A percentile compares a stretch with the other conserved stretches of the same genome.
phyloP scores from a whole-genome alignment of 23 tunicate genomes.

The Styela plicata region DNA sequence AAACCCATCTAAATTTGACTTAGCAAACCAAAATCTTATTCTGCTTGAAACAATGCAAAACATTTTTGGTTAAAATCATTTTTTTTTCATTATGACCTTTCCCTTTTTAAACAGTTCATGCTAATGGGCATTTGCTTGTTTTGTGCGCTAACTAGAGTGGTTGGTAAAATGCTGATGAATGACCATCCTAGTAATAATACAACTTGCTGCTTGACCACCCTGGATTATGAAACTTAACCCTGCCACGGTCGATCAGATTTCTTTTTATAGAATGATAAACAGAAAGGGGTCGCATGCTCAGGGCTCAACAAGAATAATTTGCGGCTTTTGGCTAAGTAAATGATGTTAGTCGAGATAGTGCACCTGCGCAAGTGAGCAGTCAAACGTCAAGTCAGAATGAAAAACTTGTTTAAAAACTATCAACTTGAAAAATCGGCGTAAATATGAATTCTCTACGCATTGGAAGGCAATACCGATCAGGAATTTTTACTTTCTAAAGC shows the following conservation, averaged over 20 bases:
- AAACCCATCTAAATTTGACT: too few species aligned
- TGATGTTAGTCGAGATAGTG: neutral
- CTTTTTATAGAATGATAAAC: neutral
- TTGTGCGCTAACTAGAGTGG: neutral
- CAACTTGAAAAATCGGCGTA: too few species aligned
- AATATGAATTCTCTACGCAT: too few species aligned
- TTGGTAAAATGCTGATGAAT: neutral
- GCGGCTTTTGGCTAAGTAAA: neutral
- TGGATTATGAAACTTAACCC: neutral
- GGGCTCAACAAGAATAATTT: neutral
- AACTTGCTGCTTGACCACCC: neutral
- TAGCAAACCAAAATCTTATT: too few species aligned
- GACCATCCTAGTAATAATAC: neutral
- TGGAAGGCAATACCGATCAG: too few species aligned
- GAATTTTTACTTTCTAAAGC: too few species aligned
- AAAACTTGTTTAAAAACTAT: too few species aligned
- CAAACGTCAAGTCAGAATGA: too few species aligned
- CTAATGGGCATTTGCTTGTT: neutral
- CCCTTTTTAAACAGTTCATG: neutral
- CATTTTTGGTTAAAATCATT: too few species aligned
- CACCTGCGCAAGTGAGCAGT: neutral
- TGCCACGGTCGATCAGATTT: neutral
- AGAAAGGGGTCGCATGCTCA: neutral
- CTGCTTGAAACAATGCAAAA: too few species aligned
- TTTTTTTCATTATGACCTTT: neutral